phyloP scores from a whole-genome alignment of 2,113 vertebrate species.

The Sinocyclocheilus maitianheensis region DNA sequence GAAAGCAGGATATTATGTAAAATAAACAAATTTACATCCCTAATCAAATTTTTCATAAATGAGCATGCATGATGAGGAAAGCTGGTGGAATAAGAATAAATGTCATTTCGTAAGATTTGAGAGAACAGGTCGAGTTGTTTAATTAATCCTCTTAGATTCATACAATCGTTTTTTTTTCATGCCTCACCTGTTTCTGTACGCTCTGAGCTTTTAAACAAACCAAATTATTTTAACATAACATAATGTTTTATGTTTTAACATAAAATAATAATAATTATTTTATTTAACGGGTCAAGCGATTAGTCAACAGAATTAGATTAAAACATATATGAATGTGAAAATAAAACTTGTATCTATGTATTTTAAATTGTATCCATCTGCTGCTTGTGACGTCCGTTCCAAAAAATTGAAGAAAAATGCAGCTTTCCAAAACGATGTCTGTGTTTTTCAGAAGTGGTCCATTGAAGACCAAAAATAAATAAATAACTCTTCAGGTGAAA shows the following conservation, averaged over 20 bases:
- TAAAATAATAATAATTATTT: no score
- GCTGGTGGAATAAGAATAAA: not conserved
- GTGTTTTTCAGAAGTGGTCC: no score
- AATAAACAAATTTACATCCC: not conserved
- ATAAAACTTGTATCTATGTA: not conserved
- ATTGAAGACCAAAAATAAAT: no score
- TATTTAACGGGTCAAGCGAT: no score
- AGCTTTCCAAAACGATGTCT: no score
- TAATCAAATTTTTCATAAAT: not conserved
- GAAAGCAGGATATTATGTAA: not conserved
- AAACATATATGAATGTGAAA: conserved; percentile 5
- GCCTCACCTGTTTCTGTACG: conserved; percentile 1
- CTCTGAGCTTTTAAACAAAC: conserved; percentile 15
- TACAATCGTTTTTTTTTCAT: conserved; percentile 8
- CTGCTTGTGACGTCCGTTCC: no score
- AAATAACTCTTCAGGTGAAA: no score
- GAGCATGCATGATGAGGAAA: not conserved
- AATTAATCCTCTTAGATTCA: conserved; percentile 14
- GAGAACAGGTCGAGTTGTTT: not conserved
- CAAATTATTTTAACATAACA: not conserved
- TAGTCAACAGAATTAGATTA: no score
- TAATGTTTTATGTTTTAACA: no score
- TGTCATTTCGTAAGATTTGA: not conserved
- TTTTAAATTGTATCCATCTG: not conserved
- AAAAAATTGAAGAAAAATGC: not conserved